phyloP scores from a whole-genome alignment of 2,888 invertebrate species.

The Eupsilia transversa region DNA sequence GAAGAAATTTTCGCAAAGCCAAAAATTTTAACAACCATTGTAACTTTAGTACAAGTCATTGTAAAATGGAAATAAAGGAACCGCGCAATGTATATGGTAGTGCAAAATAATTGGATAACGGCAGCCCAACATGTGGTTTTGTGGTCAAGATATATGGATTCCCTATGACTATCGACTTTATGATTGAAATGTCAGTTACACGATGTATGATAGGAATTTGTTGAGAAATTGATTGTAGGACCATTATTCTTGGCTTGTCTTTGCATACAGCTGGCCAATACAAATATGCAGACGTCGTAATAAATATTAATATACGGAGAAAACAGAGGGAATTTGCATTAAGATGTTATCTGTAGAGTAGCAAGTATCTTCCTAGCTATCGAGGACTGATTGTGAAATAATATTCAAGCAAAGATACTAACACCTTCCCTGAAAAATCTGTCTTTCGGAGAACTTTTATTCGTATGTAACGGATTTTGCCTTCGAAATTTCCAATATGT shows the following conservation, averaged over 20 bases:
- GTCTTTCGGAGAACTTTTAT: no score
- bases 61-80: conserved; percentile 23
- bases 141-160: conserved; percentile 82
- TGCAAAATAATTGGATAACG: conserved; percentile 63
- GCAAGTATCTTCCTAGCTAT: conserved; percentile 3
- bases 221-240: conserved; percentile 64
- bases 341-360: conserved; percentile 10
- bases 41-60: conserved; percentile 23
- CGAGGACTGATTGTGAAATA: conserved; percentile 4
- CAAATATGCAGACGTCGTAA: conserved; percentile 29
- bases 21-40: conserved; percentile 67
- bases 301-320: conserved; percentile 39
- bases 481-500: conserved; percentile 20
- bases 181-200: conserved; percentile 83
- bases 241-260: conserved; percentile 59
- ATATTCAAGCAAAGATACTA: background rate
- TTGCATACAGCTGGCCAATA: conserved; percentile 49
- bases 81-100: conserved; percentile 49
- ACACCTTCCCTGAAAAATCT: background rate
- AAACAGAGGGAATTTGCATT: conserved; percentile 24
- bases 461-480: background rate
- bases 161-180: conserved; percentile 82
- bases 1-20: conserved; percentile 45
- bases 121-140: conserved; percentile 65
- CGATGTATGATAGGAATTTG: conserved; percentile 59